Evolutionary conservation across 2,113 vertebrate genomes (phyloP).

Genomic region (Pygoscelis antarcticus): DNA sequence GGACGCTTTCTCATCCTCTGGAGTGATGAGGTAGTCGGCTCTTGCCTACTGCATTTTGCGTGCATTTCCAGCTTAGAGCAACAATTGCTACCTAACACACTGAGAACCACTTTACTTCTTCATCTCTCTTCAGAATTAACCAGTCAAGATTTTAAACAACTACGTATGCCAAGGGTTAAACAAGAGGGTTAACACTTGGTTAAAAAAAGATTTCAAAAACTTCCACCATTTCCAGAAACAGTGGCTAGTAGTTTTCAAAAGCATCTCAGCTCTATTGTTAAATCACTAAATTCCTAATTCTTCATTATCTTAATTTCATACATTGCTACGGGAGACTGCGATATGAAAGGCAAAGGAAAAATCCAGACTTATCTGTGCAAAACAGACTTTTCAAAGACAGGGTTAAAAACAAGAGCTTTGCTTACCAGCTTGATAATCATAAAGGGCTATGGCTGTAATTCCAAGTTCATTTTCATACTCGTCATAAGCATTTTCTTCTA

Average conservation of each 20-base stretch:
- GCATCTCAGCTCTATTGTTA: not conserved
- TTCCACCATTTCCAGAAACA: not conserved
- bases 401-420: not conserved
- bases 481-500: slow-evolving; percentile 80
- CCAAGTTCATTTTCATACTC: slow-evolving; percentile 88
- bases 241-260: accelerated
- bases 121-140: not conserved
- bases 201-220: not conserved
- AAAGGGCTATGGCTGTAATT: slow-evolving; percentile 92
- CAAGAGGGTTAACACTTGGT: not conserved
- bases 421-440: slow-evolving; percentile 98
- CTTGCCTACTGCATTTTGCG: not conserved
- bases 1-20: not conserved
- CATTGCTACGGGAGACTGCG: not conserved
- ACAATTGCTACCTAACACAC: not conserved
- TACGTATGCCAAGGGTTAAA: not conserved
- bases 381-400: not conserved
- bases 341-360: not conserved
- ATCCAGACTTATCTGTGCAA: not conserved
- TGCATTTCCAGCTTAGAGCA: not conserved
- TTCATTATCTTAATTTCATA: not conserved
- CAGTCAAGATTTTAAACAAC: not conserved
- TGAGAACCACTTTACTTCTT: not conserved
- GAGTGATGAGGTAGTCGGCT: accelerated
- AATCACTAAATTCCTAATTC: not conserved